Percentiles rank a stretch among this genome's conserved stretches.
phyloP scores from a whole-genome alignment of 2,888 invertebrate species.

The Drosophila emarginata region DNA sequence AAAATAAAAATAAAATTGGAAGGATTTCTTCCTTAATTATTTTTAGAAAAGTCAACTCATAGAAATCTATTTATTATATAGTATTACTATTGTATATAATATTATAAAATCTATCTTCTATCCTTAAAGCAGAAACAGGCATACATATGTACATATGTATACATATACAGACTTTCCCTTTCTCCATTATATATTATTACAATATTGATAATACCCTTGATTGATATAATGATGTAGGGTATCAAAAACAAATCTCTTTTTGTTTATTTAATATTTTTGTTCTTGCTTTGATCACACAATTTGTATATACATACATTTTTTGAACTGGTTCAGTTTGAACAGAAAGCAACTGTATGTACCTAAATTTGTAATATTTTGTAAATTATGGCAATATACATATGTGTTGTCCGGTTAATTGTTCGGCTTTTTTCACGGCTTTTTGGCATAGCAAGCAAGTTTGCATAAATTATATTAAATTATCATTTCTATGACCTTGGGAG shows the following conservation, averaged over 20 bases:
- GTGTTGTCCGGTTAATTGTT: slow-evolving; percentile 10
- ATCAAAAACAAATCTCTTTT: neutral
- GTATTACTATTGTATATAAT: too few species aligned
- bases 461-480: slow-evolving; percentile 33
- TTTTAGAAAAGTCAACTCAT: too few species aligned
- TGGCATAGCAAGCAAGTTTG: neutral
- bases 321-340: neutral
- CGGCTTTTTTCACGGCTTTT: neutral
- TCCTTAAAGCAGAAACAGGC: too few species aligned
- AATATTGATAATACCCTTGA: neutral
- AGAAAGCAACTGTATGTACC: neutral
- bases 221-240: neutral
- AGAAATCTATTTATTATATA: too few species aligned
- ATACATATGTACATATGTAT: too few species aligned
- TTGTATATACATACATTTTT: neutral
- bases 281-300: neutral
- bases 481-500: slow-evolving; percentile 33
- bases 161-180: too few species aligned
- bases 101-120: too few species aligned
- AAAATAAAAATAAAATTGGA: too few species aligned
- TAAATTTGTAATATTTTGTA: neutral
- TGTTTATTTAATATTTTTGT: slow-evolving; percentile 3
- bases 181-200: too few species aligned
- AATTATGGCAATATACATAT: neutral
- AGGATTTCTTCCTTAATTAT: too few species aligned